Percentiles rank a stretch among this genome's conserved stretches.
Conservation (phyloP, 2,888 invertebrate genomes). For the Clunio marinus region DNA sequence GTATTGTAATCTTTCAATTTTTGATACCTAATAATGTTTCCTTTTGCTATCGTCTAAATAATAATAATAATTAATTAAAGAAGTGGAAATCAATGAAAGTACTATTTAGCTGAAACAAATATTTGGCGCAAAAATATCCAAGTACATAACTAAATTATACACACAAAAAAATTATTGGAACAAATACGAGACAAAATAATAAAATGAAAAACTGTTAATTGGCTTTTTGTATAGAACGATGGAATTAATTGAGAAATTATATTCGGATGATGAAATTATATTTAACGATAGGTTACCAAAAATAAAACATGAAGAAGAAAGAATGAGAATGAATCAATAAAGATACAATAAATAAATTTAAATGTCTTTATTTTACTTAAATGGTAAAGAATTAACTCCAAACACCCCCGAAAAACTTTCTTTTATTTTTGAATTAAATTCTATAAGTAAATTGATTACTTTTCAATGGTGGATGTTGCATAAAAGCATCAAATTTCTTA, state of each 20-base stretch:
- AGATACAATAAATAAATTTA: not conserved
- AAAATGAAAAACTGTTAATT: not conserved
- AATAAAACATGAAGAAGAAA: not conserved
- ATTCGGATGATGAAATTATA: not conserved
- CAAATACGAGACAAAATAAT: not conserved
- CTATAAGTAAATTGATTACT: not conserved
- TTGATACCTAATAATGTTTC: not conserved
- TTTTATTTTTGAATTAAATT: not conserved
- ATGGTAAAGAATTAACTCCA: too few relatives aligned
- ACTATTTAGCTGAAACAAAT: constrained; percentile 5
- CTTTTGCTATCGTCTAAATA: not conserved
- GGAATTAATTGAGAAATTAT: not conserved
- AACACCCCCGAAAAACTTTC: too few relatives aligned
- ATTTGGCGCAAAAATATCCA: not conserved
- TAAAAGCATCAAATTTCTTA: not conserved
- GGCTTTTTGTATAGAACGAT: constrained; percentile 1
- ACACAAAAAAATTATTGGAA: not conserved
- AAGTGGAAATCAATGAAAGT: not conserved
- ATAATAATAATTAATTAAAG: too few relatives aligned
- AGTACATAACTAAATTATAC: constrained; percentile 10
- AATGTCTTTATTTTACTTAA: not conserved
- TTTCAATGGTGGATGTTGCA: not conserved
- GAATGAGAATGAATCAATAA: constrained; percentile 6
- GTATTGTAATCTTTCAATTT: not conserved
- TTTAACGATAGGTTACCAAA: not conserved